A percentile compares a stretch with the other conserved stretches of the same genome.
These are phyloP conservation scores for Corythornis cristatus DNA, from an alignment of 2,113 vertebrate genomes.

Conservation along the genomic window DNA sequence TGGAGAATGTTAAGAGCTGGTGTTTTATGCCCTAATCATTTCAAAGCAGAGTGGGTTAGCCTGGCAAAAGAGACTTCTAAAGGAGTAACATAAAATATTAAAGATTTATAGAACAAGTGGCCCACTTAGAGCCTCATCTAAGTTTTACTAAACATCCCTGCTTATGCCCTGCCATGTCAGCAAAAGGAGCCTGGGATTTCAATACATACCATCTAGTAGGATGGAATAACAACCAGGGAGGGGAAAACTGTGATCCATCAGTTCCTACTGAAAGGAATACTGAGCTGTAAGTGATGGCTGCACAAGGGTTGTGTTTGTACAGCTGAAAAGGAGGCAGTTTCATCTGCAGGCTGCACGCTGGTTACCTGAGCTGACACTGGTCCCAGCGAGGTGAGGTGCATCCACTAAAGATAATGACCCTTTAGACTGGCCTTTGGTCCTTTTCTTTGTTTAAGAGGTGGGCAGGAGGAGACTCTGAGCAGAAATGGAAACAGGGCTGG, in stretches of 20 bases:
- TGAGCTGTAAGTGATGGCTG: constrained; percentile 37
- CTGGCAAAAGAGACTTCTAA: constrained; percentile 63
- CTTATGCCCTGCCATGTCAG: constrained; percentile 69
- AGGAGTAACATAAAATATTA: constrained; percentile 61
- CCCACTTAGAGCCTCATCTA: constrained; percentile 68
- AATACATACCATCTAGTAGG: constrained; percentile 63
- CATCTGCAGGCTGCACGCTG: constrained; percentile 29
- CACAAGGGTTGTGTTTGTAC: constrained; percentile 11
- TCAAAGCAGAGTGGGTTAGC: constrained; percentile 53
- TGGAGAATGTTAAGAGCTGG: constrained; percentile 44
- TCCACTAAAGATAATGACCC: constrained; percentile 36
- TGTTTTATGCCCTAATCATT: constrained; percentile 57
- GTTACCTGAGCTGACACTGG: constrained; percentile 62
- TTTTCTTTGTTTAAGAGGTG: constrained; percentile 33
- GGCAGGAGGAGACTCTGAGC: constrained; percentile 23
- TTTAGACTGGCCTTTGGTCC: neutral
- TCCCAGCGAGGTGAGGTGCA: constrained; percentile 17
- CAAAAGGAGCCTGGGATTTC: constrained; percentile 65
- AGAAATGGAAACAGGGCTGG: neutral
- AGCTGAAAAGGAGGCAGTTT: constrained; percentile 51
- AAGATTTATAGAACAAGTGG: constrained; percentile 73
- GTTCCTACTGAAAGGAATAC: constrained; percentile 54
- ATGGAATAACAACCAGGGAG: constrained; percentile 31
- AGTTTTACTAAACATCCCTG: constrained; percentile 69
- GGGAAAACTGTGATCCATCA: constrained; percentile 14